Evolutionary conservation across 1,140 invertebrate species (phyloP), one percentile per base, ranked within the genome.

Genomic region (Thrips palmi): DNA sequence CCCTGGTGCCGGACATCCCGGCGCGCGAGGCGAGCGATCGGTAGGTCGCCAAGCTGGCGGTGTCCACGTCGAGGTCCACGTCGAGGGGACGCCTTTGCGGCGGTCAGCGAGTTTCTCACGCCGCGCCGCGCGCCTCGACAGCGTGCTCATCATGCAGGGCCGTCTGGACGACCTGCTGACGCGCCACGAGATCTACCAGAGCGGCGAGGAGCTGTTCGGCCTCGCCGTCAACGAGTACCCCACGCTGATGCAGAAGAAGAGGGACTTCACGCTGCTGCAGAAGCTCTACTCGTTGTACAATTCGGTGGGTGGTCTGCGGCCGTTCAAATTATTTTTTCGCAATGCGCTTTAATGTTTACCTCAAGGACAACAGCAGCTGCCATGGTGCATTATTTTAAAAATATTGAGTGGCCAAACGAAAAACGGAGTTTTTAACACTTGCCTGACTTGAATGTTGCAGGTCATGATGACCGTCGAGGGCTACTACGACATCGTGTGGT

Each of bases 401-500:
- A n/a, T n/a, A n/a, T n/a, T n/a, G n/a, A n/a, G n/a, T n/a, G n/a
- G n/a, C n/a, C n/a, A n/a, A n/a, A n/a, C n/a, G n/a, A n/a, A n/a
- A n/a, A n/a, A n/a, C n/a, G n/a, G n/a, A n/a, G n/a, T n/a, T n/a
- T n/a, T n/a, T n/a, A n/a, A n/a, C n/a, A n/a, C n/a, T n/a, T n/a
- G n/a, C n/a, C n/a, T n/a, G n/a, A n/a, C n/a, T n/a, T n/a, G n/a
- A n/a, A n/a, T n/a, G n/a, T 52, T 75, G 17, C 58, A 74, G 49
- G 85, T 92, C 2, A 75, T 84, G 57, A 73, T 77, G 42, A 73
- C 75, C 4, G 78, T 92, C 10, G 75, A 86, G 49, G 76, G 77
- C 1, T 89, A 88, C 50, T 85, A 71, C 49, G 79, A 86, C 49
- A 75, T 85, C 33, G 64, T 71, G 1, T 92, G 85, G 85, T 55